Conservation (phyloP, 2,113 vertebrate genomes). For the Myotis yumanensis region DNA sequence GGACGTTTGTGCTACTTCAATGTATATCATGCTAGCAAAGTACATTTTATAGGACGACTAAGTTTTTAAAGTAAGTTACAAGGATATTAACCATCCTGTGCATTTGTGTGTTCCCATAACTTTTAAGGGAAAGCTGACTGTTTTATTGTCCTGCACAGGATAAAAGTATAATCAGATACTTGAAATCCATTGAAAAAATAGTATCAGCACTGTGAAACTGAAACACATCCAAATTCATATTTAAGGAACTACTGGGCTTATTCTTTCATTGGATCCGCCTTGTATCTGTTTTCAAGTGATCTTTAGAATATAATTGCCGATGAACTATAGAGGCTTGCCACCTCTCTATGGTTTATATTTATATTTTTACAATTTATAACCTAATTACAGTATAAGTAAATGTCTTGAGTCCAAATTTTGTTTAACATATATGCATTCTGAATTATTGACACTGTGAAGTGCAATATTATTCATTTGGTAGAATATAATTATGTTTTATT, state of each 20-base stretch:
- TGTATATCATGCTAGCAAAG: neutral
- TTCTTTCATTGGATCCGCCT: neutral
- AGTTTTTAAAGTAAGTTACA: constrained; percentile 11
- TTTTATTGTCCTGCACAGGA: neutral
- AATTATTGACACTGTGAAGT: constrained; percentile 51
- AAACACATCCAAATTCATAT: neutral
- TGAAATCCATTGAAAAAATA: neutral
- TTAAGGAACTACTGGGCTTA: constrained; percentile 44
- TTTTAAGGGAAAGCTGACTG: neutral
- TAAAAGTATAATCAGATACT: neutral
- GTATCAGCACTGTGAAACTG: neutral
- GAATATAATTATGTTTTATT: constrained; percentile 46
- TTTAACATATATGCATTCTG: constrained; percentile 29
- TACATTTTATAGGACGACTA: neutral
- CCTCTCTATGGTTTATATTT: neutral
- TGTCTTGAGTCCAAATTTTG: constrained; percentile 44
- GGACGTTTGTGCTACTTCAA: neutral
- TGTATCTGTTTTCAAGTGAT: constrained; percentile 49
- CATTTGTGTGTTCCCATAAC: neutral
- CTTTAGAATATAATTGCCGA: constrained; percentile 31
- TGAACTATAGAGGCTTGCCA: constrained; percentile 4
- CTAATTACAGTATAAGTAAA: constrained; percentile 52
- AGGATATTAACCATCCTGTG: neutral
- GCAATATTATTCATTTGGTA: constrained; percentile 35
- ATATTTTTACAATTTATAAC: neutral